A percentile compares a stretch with the other conserved stretches of the same genome.
phyloP scores from a whole-genome alignment of 2,888 invertebrate species.

The Limnephilus rhombicus region DNA sequence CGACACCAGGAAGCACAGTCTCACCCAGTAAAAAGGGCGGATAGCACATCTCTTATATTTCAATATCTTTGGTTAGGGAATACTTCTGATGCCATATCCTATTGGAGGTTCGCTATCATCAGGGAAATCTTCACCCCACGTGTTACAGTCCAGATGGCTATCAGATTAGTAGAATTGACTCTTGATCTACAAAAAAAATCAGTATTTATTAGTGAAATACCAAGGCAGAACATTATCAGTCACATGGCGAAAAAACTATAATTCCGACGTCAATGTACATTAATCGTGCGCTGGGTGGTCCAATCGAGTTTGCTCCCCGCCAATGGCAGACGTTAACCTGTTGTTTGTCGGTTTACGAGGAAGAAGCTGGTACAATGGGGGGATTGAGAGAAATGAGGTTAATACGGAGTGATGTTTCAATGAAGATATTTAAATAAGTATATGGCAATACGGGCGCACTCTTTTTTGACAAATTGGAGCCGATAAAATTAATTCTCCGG shows the following conservation, averaged over 20 bases:
- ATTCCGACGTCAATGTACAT: background rate
- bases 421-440: constrained; percentile 38
- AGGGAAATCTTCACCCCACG: no score
- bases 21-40: no score
- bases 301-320: background rate
- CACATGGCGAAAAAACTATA: background rate
- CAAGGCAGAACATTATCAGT: background rate
- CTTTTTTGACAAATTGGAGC: background rate
- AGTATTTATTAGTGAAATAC: background rate
- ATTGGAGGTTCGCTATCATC: no score
- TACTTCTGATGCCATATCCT: no score
- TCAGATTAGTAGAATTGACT: background rate
- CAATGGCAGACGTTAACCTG: constrained; percentile 20
- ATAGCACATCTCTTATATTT: no score
- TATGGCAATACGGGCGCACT: constrained; percentile 16
- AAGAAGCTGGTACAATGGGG: constrained; percentile 11
- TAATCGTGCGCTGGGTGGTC: background rate
- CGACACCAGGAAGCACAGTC: no score
- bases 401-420: constrained; percentile 44
- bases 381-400: constrained; percentile 27
- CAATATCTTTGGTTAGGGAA: no score
- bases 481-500: background rate
- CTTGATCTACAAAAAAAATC: background rate
- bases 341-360: constrained; percentile 31
- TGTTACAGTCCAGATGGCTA: background rate